Evolutionary conservation across 2,797 vertebrate genomes (phyloP).

Genomic region (Peromyscus melanophrys): DNA sequence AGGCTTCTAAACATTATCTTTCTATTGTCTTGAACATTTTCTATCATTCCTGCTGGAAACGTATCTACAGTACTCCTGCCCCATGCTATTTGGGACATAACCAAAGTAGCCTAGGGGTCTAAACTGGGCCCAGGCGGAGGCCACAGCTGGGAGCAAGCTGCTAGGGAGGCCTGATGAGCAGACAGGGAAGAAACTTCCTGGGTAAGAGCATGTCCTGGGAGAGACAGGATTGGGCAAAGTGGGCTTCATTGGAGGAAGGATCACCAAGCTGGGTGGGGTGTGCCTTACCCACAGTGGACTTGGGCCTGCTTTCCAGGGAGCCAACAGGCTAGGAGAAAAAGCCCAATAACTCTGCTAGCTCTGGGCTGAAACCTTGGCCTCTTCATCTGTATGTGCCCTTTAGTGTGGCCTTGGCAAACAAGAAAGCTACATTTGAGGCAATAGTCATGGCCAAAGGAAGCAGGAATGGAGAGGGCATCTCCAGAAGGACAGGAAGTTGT

Average conservation of each 20-base stretch:
- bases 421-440: background rate
- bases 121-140: background rate
- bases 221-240: background rate
- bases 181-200: background rate
- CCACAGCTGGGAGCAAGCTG: background rate
- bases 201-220: background rate
- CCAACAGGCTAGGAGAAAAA: background rate
- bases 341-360: background rate
- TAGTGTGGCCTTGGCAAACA: background rate
- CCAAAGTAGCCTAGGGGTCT: background rate
- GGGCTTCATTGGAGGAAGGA: background rate
- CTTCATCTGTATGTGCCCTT: background rate
- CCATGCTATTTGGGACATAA: background rate
- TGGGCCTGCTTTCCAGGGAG: background rate
- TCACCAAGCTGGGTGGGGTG: background rate
- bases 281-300: background rate
- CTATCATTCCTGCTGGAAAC: background rate
- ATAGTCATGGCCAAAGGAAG: background rate
- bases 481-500: background rate
- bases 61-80: background rate
- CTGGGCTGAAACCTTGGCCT: background rate
- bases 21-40: background rate
- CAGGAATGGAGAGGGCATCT: background rate
- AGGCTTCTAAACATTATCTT: conserved; percentile 13
- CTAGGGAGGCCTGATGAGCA: background rate